A percentile compares a stretch with the other conserved stretches of the same genome.
phyloP scores from a whole-genome alignment of 2,113 vertebrate species.

The Hyla sarda region DNA sequence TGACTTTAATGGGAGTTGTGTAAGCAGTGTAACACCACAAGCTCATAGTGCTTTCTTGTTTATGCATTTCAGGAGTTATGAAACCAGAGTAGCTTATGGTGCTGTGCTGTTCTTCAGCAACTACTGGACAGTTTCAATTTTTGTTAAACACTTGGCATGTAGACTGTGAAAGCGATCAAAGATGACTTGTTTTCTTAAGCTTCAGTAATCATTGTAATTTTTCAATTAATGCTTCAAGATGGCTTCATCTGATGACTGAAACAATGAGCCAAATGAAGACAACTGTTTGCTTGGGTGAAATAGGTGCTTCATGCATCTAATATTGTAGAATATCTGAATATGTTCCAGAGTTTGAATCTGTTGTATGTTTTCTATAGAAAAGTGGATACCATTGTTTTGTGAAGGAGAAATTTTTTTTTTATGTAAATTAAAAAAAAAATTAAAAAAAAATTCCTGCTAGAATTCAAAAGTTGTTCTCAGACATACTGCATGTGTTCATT shows the following conservation, averaged over 20 bases:
- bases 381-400: not conserved
- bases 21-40: no score
- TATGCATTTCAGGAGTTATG: no score
- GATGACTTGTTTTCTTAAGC: conserved; percentile 7
- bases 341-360: not conserved
- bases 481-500: no score
- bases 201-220: conserved; percentile 29
- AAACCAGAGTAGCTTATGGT: no score
- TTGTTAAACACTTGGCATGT: not conserved
- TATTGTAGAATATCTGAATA: not conserved
- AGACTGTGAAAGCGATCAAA: not conserved
- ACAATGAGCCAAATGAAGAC: not conserved
- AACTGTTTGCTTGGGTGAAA: conserved; percentile 24
- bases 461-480: no score
- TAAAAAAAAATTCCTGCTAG: no score
- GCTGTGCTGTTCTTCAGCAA: no score
- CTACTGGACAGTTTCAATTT: no score
- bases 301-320: conserved; percentile 31
- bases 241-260: conserved; percentile 1
- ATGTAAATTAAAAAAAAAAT: no score
- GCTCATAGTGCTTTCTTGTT: no score
- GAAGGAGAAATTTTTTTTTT: not conserved
- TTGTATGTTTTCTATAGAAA: not conserved
- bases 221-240: conserved; percentile 51
- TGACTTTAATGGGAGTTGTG: no score